Percentiles rank a stretch among this genome's conserved stretches.
These are phyloP conservation scores for Quadroppia sp. DNA, from an alignment of 2,888 invertebrate species.

Conservation along the genomic window DNA sequence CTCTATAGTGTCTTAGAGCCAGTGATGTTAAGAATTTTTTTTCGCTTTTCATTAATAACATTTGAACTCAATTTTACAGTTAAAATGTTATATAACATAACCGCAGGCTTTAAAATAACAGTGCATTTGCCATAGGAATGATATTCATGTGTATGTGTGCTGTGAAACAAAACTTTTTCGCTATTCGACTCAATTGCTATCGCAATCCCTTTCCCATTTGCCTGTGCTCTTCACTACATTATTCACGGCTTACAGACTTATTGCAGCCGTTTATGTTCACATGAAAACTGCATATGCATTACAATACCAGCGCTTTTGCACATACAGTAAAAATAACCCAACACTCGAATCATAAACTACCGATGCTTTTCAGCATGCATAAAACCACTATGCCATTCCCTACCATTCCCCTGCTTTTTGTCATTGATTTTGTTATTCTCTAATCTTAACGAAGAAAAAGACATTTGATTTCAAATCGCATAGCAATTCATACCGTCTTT, in stretches of 20 bases:
- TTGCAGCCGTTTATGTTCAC: slow-evolving; percentile 20
- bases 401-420: too few species aligned
- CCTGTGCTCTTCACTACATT: too few species aligned
- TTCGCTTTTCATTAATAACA: too few species aligned
- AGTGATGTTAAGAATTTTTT: neutral
- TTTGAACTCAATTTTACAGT: slow-evolving; percentile 1
- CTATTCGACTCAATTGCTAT: neutral
- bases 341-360: neutral
- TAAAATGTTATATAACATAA: slow-evolving; percentile 28
- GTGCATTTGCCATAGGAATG: neutral
- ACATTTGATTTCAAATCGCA: too few species aligned
- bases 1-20: too few species aligned
- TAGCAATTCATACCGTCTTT: too few species aligned
- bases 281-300: slow-evolving; percentile 25
- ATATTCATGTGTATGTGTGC: too few species aligned
- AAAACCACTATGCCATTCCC: slow-evolving; percentile 56
- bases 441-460: too few species aligned
- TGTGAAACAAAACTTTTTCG: too few species aligned
- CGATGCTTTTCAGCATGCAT: too few species aligned
- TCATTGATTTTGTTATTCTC: too few species aligned
- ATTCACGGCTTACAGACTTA: slow-evolving; percentile 33
- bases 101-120: slow-evolving; percentile 32
- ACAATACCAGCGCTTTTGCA: neutral
- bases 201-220: too few species aligned
- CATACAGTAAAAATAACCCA: neutral